These are phyloP conservation scores for Rhabdornis inornatus DNA, from an alignment of 2,113 vertebrate genomes.

Conservation along the genomic window DNA sequence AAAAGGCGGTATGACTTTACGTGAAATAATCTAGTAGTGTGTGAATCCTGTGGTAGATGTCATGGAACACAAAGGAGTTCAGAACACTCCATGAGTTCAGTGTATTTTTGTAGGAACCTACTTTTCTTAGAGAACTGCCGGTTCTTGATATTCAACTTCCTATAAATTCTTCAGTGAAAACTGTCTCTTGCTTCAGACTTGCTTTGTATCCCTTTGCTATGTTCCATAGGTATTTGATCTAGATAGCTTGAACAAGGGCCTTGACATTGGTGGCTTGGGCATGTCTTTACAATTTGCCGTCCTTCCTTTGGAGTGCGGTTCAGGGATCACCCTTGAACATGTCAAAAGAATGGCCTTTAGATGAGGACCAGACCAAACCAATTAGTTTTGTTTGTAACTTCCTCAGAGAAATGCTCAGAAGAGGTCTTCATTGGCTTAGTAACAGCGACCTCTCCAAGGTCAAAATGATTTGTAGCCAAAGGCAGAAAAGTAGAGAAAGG, in stretches of 20 bases:
- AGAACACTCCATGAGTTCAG: rapidly evolving
- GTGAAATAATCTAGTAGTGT: not conserved
- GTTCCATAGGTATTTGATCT: not conserved
- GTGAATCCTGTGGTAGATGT: not conserved
- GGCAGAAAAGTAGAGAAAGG: not conserved
- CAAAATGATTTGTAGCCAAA: not conserved
- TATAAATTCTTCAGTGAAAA: not conserved
- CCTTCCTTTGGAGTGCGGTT: not conserved
- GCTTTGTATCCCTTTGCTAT: not conserved
- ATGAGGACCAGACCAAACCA: not conserved
- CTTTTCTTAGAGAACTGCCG: rapidly evolving
- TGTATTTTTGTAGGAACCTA: not conserved
- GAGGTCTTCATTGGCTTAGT: not conserved
- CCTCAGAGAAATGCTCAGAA: not conserved
- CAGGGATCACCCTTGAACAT: not conserved
- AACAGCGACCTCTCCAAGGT: not conserved
- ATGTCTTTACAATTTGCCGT: not conserved
- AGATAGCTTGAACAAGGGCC: not conserved
- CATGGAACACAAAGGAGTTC: not conserved
- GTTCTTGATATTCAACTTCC: not conserved
- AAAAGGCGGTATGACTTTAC: rapidly evolving
- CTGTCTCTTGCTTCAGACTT: not conserved
- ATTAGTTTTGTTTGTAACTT: not conserved
- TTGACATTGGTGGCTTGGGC: not conserved
- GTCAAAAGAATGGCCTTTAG: not conserved